Evolutionary conservation across 2,888 invertebrate genomes (phyloP).

Genomic region (Agriopis marginaria): DNA sequence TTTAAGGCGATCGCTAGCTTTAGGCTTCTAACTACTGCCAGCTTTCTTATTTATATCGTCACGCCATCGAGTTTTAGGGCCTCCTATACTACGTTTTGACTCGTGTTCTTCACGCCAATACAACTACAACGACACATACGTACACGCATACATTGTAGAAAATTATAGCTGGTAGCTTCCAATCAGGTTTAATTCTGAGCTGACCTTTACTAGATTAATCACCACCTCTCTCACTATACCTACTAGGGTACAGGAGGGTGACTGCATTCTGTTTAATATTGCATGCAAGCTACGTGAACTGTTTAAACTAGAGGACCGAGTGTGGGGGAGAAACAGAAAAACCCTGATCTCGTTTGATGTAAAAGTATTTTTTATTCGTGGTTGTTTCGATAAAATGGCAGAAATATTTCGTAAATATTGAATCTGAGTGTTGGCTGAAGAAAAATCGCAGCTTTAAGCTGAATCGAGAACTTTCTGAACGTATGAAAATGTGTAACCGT

Average conservation of each 20-base stretch:
- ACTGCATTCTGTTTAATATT: slow-evolving; percentile 80
- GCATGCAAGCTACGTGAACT: slow-evolving; percentile 76
- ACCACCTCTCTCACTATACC: slow-evolving; percentile 13
- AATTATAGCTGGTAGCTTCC: neutral
- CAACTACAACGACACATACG: too few relatives aligned
- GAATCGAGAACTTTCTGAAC: slow-evolving; percentile 7
- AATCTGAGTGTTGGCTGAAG: slow-evolving; percentile 24
- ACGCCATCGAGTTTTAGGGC: too few relatives aligned
- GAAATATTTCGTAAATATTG: slow-evolving; percentile 34
- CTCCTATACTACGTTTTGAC: too few relatives aligned
- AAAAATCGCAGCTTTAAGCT: slow-evolving; percentile 9
- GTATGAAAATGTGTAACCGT: slow-evolving; percentile 2
- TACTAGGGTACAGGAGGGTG: slow-evolving; percentile 54
- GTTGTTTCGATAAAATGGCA: slow-evolving; percentile 21
- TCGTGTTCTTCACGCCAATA: too few relatives aligned
- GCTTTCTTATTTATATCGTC: too few relatives aligned
- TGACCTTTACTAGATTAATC: neutral
- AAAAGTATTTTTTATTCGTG: slow-evolving; percentile 44
- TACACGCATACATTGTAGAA: too few relatives aligned
- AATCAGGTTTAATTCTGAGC: neutral
- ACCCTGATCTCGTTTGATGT: slow-evolving; percentile 51
- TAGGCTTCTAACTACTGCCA: too few relatives aligned
- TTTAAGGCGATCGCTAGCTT: too few relatives aligned
- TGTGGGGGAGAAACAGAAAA: slow-evolving; percentile 43
- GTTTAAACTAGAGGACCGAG: slow-evolving; percentile 68